Evolutionary conservation across 2,797 vertebrate species (phyloP), one percentile per base, ranked within the genome.

Genomic region (Lepus townsendii): DNA sequence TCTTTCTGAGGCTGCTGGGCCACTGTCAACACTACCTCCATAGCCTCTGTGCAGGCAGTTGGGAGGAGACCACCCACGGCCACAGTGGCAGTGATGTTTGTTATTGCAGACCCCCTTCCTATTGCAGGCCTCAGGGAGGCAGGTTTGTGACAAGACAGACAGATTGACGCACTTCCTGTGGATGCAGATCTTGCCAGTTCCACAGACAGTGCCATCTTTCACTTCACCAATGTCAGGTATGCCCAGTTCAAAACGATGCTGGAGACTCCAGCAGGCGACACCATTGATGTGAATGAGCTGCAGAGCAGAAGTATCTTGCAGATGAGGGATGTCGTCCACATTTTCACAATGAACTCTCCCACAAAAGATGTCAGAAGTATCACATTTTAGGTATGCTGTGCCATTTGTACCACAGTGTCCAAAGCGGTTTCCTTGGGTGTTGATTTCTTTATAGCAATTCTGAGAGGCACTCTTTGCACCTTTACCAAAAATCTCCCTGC

Each of bases 381-480:
- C 83, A 69, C 97, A 98, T 94, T 96, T 97, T 19, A 87, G 32
- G 69, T 97, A 97, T 57, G 30, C 60, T 0, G 65, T 95, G 52
- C 95, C 91, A 47, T 0, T 73, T 95, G 96, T 75, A 80, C 98
- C 98, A 72, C 98, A 98, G 27, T 98, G 98, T 78, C 98, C 98
- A 93, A 98, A 98, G 7, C 93, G 92, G 93, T 97, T 98, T 42
- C 98, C 98, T 92, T 35, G 90, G 50, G 88, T 96, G 80, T 98
- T 98, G 91, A 98, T 95, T 93, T 96, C 91, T 97, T 90, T 93
- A 89, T 98, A 98, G 94, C 98, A 98, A 3, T 47, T 95, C 22
- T 88, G 82, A 95, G 96, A 60, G 75, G 97, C 98, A 0, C 91
- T 94, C 32, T 20, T 97, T 68, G 98, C 97, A 20, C 71, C 94